Evolutionary conservation across 2,888 invertebrate genomes (phyloP).

Genomic region (Leucophenga maculata): DNA sequence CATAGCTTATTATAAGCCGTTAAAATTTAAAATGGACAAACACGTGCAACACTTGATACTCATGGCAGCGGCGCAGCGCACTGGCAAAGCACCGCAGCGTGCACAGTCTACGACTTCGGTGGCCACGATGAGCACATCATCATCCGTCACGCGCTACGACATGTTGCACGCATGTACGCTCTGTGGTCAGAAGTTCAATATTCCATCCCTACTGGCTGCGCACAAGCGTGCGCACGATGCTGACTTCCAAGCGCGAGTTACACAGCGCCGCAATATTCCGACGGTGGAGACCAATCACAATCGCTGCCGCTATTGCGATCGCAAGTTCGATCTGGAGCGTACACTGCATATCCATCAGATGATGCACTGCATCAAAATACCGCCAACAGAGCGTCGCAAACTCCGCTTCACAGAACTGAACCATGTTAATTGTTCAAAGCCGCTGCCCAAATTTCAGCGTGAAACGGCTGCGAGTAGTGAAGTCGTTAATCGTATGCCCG

Average conservation of each 20-base stretch:
- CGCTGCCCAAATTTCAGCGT: not conserved
- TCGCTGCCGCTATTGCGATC: conserved; percentile 11
- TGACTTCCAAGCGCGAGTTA: not conserved
- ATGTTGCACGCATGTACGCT: not conserved
- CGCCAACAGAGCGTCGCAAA: not conserved
- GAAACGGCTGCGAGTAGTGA: not conserved
- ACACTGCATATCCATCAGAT: not conserved
- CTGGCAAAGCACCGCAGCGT: no score
- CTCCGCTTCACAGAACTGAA: not conserved
- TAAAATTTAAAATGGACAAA: no score
- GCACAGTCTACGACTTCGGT: no score
- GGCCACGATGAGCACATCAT: no score
- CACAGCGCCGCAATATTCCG: not conserved
- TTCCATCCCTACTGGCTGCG: not conserved
- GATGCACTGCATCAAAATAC: not conserved
- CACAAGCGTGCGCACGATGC: not conserved
- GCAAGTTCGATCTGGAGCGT: not conserved
- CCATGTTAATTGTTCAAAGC: not conserved
- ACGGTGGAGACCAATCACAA: not conserved
- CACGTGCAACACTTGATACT: no score
- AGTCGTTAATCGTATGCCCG: not conserved
- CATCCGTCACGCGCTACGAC: no score
- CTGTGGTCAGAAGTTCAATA: not conserved
- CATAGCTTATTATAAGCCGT: no score
- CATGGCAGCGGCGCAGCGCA: no score